Evolutionary conservation across 2,888 invertebrate species (phyloP), one percentile per base, ranked within the genome.

Genomic region (Tinea pellionella): DNA sequence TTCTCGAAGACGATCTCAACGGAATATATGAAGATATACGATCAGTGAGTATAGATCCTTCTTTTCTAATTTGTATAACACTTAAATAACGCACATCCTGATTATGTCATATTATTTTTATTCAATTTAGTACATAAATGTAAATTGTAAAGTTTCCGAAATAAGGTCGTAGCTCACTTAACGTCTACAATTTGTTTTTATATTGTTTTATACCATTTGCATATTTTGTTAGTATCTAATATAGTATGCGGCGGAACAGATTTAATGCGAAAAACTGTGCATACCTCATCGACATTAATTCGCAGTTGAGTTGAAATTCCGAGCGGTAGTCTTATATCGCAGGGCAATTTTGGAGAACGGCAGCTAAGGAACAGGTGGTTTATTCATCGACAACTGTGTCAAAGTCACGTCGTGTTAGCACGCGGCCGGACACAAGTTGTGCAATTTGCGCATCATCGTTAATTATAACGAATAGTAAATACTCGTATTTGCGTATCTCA

Each of bases 1-100:
- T 97, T 64, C 89, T 96, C 64, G 94, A 96, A 70, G 93, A 95
- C 70, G 96, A 97, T 77, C 91, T 97, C 64, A 93, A 93, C 75
- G 92, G 93, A 69, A 91, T 97, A 69, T 96, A 95, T 76, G 91
- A 92, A 69, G 94, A 96, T 75, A 95, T 97, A 75, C 90, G 93
- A 91, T 89, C 92, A 88, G 96, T 96, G 81, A 89, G 86, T 78
- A 61, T 51, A 59, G 61, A 55, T 55, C 2, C 41, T 47, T 47
- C 47, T 15, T 47, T 16, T 15, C 47, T 47, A 47, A 47, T 15
- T 24, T 59, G 12, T 43, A 18, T 37, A 37, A 32, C 12, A 18
- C 60, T 29, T 53, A 16, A 32, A 32, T 30, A 13, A 47, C 47
- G 47, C 13, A 47, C 47, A 19, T 55, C 55, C 30, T 51, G 12